These are phyloP conservation scores for Drosophila anomalata DNA, from an alignment of 2,888 invertebrate species.

Conservation along the genomic window DNA sequence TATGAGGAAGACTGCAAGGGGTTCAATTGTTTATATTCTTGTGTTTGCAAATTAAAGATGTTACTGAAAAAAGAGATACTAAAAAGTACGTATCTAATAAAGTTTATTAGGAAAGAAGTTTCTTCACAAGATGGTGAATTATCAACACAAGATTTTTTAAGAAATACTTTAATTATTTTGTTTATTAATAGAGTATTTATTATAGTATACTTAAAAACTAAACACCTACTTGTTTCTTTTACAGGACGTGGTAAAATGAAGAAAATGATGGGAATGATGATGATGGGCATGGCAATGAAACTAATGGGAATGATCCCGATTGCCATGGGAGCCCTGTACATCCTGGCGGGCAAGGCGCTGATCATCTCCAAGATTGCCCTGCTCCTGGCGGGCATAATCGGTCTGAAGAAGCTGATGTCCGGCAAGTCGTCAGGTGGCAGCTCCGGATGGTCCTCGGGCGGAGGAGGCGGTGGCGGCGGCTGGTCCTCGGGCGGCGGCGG, in stretches of 20 bases:
- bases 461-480: conserved; percentile 82
- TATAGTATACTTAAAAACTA: background rate
- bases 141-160: too few relatives aligned
- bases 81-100: too few relatives aligned
- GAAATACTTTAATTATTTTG: too few relatives aligned
- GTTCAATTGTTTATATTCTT: background rate
- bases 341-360: conserved; percentile 93
- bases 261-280: conserved; percentile 96
- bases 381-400: conserved; percentile 91
- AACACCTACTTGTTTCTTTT: conserved; percentile 58
- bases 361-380: conserved; percentile 92
- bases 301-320: conserved; percentile 92
- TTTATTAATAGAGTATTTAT: too few relatives aligned
- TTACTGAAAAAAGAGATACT: background rate
- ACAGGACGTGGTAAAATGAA: conserved; percentile 93
- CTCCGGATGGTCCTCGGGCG: conserved; percentile 85
- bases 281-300: conserved; percentile 94
- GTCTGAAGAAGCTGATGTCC: conserved; percentile 91
- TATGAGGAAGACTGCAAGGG: background rate
- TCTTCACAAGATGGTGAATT: too few relatives aligned
- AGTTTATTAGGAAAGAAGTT: too few relatives aligned
- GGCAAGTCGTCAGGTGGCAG: conserved; percentile 87
- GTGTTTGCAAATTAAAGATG: background rate
- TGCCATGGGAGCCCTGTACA: conserved; percentile 91
- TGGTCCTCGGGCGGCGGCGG: conserved; percentile 71